Percentiles rank a stretch among this genome's conserved stretches.
Conservation (phyloP, 2,113 vertebrate genomes). For the Poecilia latipinna region DNA sequence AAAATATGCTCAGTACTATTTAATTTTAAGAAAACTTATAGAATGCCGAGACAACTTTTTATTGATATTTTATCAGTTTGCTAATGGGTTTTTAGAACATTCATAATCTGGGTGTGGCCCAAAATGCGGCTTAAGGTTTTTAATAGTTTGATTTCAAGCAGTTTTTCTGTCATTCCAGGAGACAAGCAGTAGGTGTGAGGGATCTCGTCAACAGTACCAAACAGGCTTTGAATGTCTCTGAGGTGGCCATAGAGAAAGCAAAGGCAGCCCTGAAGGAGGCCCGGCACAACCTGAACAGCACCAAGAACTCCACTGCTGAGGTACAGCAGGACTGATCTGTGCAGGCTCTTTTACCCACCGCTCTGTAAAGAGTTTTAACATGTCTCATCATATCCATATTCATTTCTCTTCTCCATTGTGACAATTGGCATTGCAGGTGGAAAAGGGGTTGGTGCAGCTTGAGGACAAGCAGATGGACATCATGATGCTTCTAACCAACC, state of each 20-base stretch:
- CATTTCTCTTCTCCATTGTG: background rate
- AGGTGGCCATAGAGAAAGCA: constrained; percentile 64
- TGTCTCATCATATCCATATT: background rate
- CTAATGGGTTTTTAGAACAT: too few relatives aligned
- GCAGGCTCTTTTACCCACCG: background rate
- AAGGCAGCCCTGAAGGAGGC: constrained; percentile 64
- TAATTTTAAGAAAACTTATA: too few relatives aligned
- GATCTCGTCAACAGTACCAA: constrained; percentile 65
- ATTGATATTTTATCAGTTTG: too few relatives aligned
- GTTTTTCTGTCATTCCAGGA: constrained; percentile 61
- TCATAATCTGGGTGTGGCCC: too few relatives aligned
- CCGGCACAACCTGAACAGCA: constrained; percentile 65
- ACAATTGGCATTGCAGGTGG: constrained; percentile 60
- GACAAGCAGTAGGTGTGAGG: constrained; percentile 71
- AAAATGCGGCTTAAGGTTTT: too few relatives aligned
- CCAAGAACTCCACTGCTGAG: constrained; percentile 60
- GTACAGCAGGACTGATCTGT: constrained; percentile 26
- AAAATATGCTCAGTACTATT: too few relatives aligned
- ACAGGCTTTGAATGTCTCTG: constrained; percentile 61
- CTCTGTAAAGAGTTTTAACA: background rate
- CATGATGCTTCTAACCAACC: constrained; percentile 75
- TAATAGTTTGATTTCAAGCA: too few relatives aligned
- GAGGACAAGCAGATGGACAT: constrained; percentile 73
- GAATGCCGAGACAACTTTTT: too few relatives aligned
- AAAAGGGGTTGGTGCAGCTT: constrained; percentile 67